Evolutionary conservation across 2,113 vertebrate species (phyloP), one percentile per base, ranked within the genome.

Genomic region (Acinonyx jubatus): DNA sequence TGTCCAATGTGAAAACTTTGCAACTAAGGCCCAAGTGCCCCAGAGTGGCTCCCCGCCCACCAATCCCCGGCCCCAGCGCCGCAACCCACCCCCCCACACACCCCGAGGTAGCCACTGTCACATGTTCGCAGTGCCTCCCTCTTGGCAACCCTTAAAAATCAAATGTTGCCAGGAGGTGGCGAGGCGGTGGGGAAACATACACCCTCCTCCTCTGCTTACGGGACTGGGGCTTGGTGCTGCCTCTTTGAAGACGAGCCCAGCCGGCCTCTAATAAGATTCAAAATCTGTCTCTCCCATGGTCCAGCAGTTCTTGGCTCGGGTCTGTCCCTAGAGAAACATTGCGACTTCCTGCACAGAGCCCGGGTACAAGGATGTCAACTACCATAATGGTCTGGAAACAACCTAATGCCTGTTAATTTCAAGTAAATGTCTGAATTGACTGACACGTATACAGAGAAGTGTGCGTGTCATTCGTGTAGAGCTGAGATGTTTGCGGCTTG

Each of bases 381-480:
- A 48, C 15, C 16, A 4, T 6, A 5, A n/a, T 29, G 57, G 48
- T 33, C 29, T n/a, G 31, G 48, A 33, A 13, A 94, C 45, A 48
- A 25, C 13, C 52, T 7, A 14, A 23, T 23, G 36, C 21, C 73
- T 14, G 0, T 68, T 57, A 8, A 38, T 66, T n/a, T 74, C 45
- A 14, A 82, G 78, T 6, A 23, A 55, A 84, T 38, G 45, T 68
- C 69, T 10, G 16, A 31, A 2, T 18, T 12, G 38, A 41, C 41
- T 12, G 38, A 41, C 41, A 23, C 7, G 21, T 16, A 1, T 16
- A 6, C 38, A 16, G 41, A 45, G 38, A 38, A 41, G n/a, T 1
- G 5, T 61, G 5, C 4, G 5, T 21, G 2, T 16, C 6, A 0
- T n/a, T 36, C 19, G 12, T 7, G 21, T n/a, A 0, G 5, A 18